A percentile compares a stretch with the other conserved stretches of the same genome.
These are phyloP conservation scores for Alethe castanea DNA, from an alignment of 2,113 vertebrate species.

Conservation along the genomic window DNA sequence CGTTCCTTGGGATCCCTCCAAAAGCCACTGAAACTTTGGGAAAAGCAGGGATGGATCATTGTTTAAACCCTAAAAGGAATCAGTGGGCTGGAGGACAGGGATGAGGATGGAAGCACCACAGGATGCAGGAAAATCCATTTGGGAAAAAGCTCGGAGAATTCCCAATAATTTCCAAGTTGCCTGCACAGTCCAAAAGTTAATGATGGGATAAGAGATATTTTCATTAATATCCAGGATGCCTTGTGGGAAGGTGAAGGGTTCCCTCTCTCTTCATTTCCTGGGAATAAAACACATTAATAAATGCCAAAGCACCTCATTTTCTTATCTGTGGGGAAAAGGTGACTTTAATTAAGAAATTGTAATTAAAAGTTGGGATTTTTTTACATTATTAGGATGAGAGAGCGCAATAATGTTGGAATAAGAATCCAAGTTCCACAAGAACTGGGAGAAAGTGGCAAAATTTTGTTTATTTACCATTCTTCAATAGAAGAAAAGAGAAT, in stretches of 20 bases:
- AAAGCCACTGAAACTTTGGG: background rate
- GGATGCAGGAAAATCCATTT: background rate
- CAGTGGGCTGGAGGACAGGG: background rate
- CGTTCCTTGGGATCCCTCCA: background rate
- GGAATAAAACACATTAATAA: background rate
- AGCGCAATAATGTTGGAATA: fast-evolving
- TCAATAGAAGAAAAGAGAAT: background rate
- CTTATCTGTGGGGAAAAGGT: background rate
- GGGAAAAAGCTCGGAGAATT: background rate
- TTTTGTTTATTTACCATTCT: background rate
- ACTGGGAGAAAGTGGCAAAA: background rate
- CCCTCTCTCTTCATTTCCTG: background rate
- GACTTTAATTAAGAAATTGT: background rate
- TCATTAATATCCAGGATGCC: background rate
- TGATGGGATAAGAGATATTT: background rate
- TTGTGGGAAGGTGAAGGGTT: background rate
- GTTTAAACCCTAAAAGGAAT: background rate
- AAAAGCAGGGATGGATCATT: background rate
- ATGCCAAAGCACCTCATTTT: background rate
- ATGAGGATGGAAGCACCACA: fast-evolving
- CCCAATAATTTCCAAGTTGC: background rate
- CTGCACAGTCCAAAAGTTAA: background rate
- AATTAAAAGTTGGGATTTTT: background rate
- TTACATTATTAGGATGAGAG: background rate
- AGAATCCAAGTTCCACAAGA: background rate